phyloP scores from a whole-genome alignment of 2,888 invertebrate genomes.

The Pyrochroa serraticornis region DNA sequence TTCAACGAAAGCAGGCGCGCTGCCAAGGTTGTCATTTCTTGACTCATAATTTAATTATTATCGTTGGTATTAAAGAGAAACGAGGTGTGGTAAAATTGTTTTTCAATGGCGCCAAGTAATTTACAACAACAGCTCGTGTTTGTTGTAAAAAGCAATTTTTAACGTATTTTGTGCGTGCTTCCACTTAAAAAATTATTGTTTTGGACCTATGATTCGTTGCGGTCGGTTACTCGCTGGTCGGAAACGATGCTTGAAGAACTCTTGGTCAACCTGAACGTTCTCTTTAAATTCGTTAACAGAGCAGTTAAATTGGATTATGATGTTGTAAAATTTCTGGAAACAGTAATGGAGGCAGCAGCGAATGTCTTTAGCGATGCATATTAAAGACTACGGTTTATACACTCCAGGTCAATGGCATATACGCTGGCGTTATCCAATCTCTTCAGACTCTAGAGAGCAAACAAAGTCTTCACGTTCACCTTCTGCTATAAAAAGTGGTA shows the following conservation, averaged over 20 bases:
- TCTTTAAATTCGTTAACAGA: conserved; percentile 19
- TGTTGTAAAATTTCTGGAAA: conserved; percentile 8
- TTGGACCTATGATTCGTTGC: conserved; percentile 6
- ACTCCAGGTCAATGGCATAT: conserved; percentile 25
- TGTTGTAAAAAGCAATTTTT: not conserved
- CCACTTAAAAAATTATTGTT: not conserved
- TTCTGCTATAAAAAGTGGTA: conserved; percentile 13
- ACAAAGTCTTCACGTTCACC: conserved; percentile 22
- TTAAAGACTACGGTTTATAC: conserved; percentile 24
- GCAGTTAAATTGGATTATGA: conserved; percentile 2
- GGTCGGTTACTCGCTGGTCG: not conserved
- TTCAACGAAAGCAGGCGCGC: too few relatives aligned
- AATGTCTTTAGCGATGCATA: conserved; percentile 26
- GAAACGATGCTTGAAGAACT: conserved; percentile 19
- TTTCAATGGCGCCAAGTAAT: too few relatives aligned
- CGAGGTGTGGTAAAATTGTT: too few relatives aligned
- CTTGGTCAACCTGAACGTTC: conserved; percentile 4
- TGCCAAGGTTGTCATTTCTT: too few relatives aligned
- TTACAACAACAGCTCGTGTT: not conserved
- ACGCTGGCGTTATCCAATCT: conserved; percentile 14
- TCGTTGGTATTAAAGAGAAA: too few relatives aligned
- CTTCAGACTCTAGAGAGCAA: conserved; percentile 20
- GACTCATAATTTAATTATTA: too few relatives aligned
- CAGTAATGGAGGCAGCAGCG: conserved; percentile 12
- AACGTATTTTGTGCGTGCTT: not conserved